A percentile compares a stretch with the other conserved stretches of the same genome.
These are phyloP conservation scores for Myiozetetes cayanensis DNA, from an alignment of 2,113 vertebrate species.

Conservation along the genomic window DNA sequence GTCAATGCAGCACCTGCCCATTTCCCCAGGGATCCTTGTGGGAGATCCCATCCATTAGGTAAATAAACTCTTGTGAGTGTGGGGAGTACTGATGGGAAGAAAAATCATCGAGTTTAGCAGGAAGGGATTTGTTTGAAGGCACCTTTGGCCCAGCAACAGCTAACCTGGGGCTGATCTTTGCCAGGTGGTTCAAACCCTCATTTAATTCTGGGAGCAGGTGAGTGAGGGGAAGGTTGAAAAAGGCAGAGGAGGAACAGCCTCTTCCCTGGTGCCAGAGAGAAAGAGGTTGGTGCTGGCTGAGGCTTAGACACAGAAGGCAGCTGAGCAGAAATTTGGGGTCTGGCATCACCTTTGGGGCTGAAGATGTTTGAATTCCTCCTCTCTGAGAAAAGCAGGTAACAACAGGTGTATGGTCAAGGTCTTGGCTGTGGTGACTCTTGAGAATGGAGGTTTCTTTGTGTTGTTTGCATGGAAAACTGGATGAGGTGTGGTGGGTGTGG, in stretches of 20 bases:
- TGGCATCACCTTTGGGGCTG: neutral
- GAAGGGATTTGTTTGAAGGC: neutral
- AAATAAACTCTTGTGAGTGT: neutral
- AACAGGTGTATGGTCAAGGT: rapidly evolving
- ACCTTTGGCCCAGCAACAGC: neutral
- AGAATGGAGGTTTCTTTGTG: rapidly evolving
- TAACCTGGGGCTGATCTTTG: neutral
- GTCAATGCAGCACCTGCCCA: rapidly evolving
- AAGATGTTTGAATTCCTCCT: neutral
- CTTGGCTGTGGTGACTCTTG: too few species aligned
- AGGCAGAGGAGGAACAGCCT: neutral
- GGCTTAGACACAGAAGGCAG: rapidly evolving
- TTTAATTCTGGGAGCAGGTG: neutral
- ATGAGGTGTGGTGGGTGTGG: neutral
- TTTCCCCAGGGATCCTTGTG: neutral
- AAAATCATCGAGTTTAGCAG: neutral
- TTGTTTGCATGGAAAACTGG: neutral
- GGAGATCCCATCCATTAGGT: neutral
- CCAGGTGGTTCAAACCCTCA: neutral
- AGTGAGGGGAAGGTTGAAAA: neutral
- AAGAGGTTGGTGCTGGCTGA: neutral
- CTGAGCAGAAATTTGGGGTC: neutral
- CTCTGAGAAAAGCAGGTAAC: neutral
- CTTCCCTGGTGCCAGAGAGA: neutral
- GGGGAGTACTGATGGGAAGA: neutral